Evolutionary conservation across 2,113 vertebrate species (phyloP), one percentile per base, ranked within the genome.

Genomic region (Nannobrachium achirus): DNA sequence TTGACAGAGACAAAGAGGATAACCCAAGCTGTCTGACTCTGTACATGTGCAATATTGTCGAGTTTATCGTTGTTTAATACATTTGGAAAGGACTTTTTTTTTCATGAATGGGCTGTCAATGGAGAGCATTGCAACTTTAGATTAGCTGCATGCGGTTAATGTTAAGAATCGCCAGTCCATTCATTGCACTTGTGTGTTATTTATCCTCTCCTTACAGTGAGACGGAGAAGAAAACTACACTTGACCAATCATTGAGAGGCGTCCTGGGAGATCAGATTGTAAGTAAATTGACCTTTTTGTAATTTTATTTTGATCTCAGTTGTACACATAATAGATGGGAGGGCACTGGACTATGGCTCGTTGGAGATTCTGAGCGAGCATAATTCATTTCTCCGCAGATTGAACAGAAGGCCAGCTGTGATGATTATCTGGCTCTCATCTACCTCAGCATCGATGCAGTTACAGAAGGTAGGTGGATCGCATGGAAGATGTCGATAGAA

Each of bases 251-350:
- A 71, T 94, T 99, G 75, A 93, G 96, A 85, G 93, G 93, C 46
- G 91, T 97, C 64, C 90, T 99, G 55, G 97, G 97, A 82, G 96
- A 96, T 81, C 95, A 96, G 92, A 97, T 99, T 78, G 97, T 99
- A 87, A 96, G 96, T 68, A 1, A 85, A 25, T 16, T 0, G 4
- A 0, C 5, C 0, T 1, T 19, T 39, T 33, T 16, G 8, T 9
- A 7, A 9, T 1, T 9, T 3, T 1, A 16, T 1, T 7, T 14
- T 1, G 8, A 3, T 9, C 39, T 6, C 20, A 3, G 39, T 13
- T 5, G 13, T 14, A 48, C 45, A 14, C 45, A 0, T 33, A 33
- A 33, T 33, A 33, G 25, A 33, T 33, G 25, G n/a, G n/a, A 2
- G 20, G 4, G 25, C 25, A 33, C 25, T 33, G 25, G 25, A 33